A percentile compares a stretch with the other conserved stretches of the same genome.
phyloP scores from a whole-genome alignment of 2,113 vertebrate genomes.

The Anhinga anhinga region DNA sequence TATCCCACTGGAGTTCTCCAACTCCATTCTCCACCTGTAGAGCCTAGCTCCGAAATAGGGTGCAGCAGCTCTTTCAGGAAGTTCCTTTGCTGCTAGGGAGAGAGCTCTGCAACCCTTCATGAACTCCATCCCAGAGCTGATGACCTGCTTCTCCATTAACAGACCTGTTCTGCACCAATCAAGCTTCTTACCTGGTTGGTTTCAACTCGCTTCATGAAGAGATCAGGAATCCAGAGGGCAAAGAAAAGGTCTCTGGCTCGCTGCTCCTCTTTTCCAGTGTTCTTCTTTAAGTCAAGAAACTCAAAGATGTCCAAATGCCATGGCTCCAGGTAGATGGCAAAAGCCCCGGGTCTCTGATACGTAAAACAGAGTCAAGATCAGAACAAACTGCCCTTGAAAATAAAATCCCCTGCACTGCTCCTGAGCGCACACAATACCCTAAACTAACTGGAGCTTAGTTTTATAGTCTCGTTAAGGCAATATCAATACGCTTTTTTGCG shows the following conservation, averaged over 20 bases:
- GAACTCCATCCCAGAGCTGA: background rate
- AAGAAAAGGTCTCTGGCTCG: conserved; percentile 95
- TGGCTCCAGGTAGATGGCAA: conserved; percentile 95
- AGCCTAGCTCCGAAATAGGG: background rate
- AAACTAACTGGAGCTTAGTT: no score
- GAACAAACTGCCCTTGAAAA: background rate
- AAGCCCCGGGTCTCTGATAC: conserved; percentile 92
- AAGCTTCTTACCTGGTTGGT: conserved; percentile 83
- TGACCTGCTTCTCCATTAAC: background rate
- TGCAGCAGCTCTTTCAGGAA: background rate
- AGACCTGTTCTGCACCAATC: background rate
- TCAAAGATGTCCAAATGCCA: conserved; percentile 97
- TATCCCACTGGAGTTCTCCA: background rate
- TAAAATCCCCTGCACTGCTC: background rate
- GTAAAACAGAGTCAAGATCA: background rate
- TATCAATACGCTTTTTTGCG: rapidly evolving
- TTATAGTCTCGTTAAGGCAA: background rate
- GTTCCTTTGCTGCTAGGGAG: background rate
- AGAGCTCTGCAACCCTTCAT: background rate
- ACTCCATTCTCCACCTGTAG: background rate
- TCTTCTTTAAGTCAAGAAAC: conserved; percentile 96
- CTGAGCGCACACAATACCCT: background rate
- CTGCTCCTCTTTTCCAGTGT: conserved; percentile 96
- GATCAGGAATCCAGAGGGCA: conserved; percentile 96
- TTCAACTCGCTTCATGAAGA: conserved; percentile 97